Conservation (phyloP, 2,797 vertebrate genomes). For the Pelobates cultripes region DNA sequence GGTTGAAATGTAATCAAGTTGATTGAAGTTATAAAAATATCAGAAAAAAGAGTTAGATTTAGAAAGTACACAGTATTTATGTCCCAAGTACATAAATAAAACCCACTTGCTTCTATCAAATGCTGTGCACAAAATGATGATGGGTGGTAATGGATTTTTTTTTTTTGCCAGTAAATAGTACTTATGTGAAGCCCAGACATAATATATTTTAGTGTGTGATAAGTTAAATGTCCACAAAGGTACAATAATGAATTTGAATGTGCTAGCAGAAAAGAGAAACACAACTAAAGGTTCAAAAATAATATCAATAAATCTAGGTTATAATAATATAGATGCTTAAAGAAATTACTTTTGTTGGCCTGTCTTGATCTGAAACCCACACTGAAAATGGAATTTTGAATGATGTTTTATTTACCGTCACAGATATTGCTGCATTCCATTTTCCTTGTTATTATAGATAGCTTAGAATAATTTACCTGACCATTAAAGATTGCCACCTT, state of each 20-base stretch:
- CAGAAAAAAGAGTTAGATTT: not conserved
- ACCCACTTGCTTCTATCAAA: not conserved
- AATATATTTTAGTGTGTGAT: not conserved
- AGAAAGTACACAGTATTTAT: not conserved
- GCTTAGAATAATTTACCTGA: no score
- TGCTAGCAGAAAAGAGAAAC: not conserved
- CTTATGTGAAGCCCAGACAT: not conserved
- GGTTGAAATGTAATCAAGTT: not conserved
- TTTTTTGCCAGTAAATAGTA: not conserved
- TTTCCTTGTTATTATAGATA: no score
- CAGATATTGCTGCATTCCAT: no score
- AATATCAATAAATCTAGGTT: not conserved
- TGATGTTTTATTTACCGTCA: no score
- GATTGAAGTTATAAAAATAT: slow-evolving; percentile 8
- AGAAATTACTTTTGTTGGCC: no score
- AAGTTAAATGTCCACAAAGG: slow-evolving; percentile 1
- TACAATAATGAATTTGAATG: not conserved
- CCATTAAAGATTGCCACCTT: no score
- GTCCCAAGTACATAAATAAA: not conserved
- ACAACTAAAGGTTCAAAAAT: not conserved
- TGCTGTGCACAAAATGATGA: not conserved
- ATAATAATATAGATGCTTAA: not conserved
- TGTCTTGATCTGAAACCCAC: no score
- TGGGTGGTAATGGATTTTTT: slow-evolving; percentile 3
- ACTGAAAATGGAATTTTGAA: no score